Evolutionary conservation across 2,888 invertebrate genomes (phyloP), one percentile per base, ranked within the genome.

Genomic region (Dusona sp.): DNA sequence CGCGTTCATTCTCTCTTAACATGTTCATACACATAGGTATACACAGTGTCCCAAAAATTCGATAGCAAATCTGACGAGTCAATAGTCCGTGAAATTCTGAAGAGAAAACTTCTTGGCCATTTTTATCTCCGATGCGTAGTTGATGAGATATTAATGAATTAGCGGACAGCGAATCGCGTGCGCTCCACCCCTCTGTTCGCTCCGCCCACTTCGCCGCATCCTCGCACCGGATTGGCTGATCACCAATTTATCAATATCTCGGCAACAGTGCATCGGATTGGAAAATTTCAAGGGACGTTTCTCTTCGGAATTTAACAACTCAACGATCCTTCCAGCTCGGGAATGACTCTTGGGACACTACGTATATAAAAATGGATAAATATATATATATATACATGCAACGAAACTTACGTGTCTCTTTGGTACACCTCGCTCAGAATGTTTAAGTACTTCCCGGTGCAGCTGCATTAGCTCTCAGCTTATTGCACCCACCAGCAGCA

Each of bases 361-460:
- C 25, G 81, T 77, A 33, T 75, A 64, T 36, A 70, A 22, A 80
- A 22, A 72, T 45, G 22, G 42, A 45, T 73, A 29, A 29, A 38
- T 38, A 38, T 72, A 25, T 42, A 48, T 64, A 45, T 51, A 68
- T 36, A 48, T 22, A 33, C 11, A 48, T n/a, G 48, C 29, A 36
- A n/a, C 38, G 77, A 42, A 79, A 73, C 79, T 79, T 78, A 42
- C 80, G 64, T 78, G 70, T 72, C 61, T 79, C 75, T 80, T 57
- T 79, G 79, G 77, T 87, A 75, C 73, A 89, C 85, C 89, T 88
- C 88, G 89, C 87, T 87, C 88, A 91, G 91, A 92, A 92, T 92
- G 88, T 90, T 90, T 88, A 91, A 92, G 88, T 90, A 91, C 91
- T 92, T 92, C 91, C 92, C 92, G 91, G 91, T 92, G 91, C 90